phyloP scores from a whole-genome alignment of 1,140 invertebrate species.

The Rhopalosiphum maidis region DNA sequence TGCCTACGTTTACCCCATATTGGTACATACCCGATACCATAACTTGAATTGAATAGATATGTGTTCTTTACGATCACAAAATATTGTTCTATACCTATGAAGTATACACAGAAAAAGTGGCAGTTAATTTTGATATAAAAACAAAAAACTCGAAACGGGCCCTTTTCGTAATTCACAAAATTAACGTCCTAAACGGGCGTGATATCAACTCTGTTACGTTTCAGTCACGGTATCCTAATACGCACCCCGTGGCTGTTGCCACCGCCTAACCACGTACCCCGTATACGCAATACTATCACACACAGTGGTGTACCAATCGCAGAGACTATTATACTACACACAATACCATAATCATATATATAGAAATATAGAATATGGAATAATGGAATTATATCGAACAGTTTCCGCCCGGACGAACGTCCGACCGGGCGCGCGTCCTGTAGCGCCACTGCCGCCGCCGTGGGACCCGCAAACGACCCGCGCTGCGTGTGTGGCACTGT shows the following conservation, averaged over 20 bases:
- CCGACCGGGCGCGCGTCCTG: not conserved
- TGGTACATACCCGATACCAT: not conserved
- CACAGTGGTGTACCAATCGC: not conserved
- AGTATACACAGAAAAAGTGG: too few relatives aligned
- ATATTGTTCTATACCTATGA: too few relatives aligned
- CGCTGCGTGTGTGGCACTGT: constrained; percentile 34
- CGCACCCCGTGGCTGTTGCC: too few relatives aligned
- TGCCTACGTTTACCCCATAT: not conserved
- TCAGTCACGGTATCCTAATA: not conserved
- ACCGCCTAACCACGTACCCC: not conserved
- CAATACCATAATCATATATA: not conserved
- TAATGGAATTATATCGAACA: not conserved
- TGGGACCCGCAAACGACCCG: not conserved
- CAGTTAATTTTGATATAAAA: too few relatives aligned
- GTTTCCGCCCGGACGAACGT: not conserved
- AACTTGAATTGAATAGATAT: not conserved
- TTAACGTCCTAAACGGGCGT: not conserved
- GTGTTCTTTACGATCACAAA: too few relatives aligned
- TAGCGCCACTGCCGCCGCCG: not conserved
- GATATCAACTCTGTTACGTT: not conserved
- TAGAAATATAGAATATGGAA: not conserved
- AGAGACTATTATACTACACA: not conserved
- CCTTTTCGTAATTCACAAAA: not conserved
- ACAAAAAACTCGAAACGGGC: too few relatives aligned
- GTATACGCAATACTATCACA: not conserved